A percentile compares a stretch with the other conserved stretches of the same genome.
Evolutionary conservation across 2,888 invertebrate species (phyloP).

Genomic region (Trachelus troglodyta): DNA sequence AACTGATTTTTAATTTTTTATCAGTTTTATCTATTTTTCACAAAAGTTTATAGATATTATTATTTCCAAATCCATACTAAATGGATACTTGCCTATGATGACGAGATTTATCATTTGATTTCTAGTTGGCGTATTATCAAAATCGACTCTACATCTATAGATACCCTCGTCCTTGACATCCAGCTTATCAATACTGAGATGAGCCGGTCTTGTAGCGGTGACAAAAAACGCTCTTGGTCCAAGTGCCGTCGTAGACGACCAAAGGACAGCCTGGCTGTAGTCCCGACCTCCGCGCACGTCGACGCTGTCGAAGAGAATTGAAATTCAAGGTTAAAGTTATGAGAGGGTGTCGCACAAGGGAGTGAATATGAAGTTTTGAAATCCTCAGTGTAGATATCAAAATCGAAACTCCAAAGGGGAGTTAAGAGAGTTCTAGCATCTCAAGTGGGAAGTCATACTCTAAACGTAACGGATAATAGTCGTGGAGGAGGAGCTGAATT

Average conservation of each 20-base stretch:
- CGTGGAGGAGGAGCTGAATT: background rate
- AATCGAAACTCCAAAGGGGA: background rate
- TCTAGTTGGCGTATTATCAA: constrained; percentile 69
- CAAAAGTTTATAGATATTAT: background rate
- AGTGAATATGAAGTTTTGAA: background rate
- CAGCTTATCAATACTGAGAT: constrained; percentile 67
- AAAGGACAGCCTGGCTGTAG: constrained; percentile 70
- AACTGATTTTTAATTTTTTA: background rate
- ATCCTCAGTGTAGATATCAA: background rate
- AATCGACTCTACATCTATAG: constrained; percentile 70
- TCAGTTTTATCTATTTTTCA: background rate
- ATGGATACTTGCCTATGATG: constrained; percentile 66
- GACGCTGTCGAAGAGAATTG: constrained; percentile 65
- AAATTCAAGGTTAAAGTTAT: background rate
- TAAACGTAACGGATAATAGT: background rate
- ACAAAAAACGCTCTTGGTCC: constrained; percentile 72
- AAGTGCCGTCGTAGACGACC: constrained; percentile 72
- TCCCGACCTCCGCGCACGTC: constrained; percentile 71
- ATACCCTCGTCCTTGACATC: constrained; percentile 67
- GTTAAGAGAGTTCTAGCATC: background rate
- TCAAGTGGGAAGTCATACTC: background rate
- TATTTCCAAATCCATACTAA: background rate
- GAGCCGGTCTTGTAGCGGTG: constrained; percentile 70
- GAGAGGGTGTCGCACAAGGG: background rate
- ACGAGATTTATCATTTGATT: constrained; percentile 69